phyloP scores from a whole-genome alignment of 2,888 invertebrate species.

The Therioaphis trifolii region DNA sequence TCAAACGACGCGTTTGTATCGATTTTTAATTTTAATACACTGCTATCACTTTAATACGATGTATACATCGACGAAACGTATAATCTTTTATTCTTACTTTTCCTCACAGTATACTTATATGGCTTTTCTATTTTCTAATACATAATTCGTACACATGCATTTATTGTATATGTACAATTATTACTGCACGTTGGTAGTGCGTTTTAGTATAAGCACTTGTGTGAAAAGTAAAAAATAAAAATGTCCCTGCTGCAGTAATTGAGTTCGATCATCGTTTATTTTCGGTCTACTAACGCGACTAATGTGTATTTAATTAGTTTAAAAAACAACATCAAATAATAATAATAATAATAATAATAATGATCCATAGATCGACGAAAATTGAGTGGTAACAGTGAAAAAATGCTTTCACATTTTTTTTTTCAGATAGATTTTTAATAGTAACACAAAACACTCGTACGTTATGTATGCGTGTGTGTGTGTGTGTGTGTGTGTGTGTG shows the following conservation, averaged over 20 bases:
- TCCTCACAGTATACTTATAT: background rate
- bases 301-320: slow-evolving; percentile 31
- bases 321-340: background rate
- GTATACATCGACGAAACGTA: background rate
- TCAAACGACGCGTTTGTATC: too few relatives aligned
- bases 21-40: too few relatives aligned
- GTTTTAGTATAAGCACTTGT: too few relatives aligned
- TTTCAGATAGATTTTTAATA: slow-evolving; percentile 26
- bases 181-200: too few relatives aligned
- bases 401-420: slow-evolving; percentile 52
- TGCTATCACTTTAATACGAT: too few relatives aligned
- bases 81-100: background rate
- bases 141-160: background rate
- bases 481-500: background rate
- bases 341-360: background rate
- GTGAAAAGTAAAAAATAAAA: background rate
- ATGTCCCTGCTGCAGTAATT: slow-evolving; percentile 9
- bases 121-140: background rate
- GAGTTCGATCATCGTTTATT: slow-evolving; percentile 20
- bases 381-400: slow-evolving; percentile 14
- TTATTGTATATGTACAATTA: background rate
- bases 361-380: background rate
- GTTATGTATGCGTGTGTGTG: background rate
- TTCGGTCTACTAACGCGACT: slow-evolving; percentile 44
- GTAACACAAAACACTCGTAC: background rate